These are phyloP conservation scores for Cuculus canorus DNA, from an alignment of 2,797 vertebrate species.

Conservation along the genomic window DNA sequence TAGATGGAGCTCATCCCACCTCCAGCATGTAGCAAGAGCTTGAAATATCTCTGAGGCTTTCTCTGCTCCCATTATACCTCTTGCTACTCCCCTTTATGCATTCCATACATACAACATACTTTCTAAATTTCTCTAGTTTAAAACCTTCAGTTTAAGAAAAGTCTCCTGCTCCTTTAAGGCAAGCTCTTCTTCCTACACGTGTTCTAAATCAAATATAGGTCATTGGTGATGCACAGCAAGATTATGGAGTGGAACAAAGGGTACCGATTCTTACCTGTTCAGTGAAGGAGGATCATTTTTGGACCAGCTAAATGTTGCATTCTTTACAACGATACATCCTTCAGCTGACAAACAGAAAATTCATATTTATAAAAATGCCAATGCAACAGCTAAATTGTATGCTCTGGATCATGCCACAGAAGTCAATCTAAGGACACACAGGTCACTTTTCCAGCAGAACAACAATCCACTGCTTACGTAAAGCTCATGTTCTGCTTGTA, in stretches of 20 bases:
- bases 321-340: conserved; percentile 81
- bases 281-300: conserved; percentile 83
- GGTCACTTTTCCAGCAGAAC: background rate
- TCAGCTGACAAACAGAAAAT: conserved; percentile 73
- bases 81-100: too few species aligned
- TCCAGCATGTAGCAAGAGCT: background rate
- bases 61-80: background rate
- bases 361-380: background rate
- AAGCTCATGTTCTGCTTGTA: background rate
- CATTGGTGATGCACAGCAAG: background rate
- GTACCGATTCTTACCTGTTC: conserved; percentile 78
- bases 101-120: background rate
- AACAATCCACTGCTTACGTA: background rate
- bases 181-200: background rate
- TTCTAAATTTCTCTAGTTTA: background rate
- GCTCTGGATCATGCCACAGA: background rate
- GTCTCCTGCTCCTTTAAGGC: background rate
- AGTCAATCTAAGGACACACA: background rate
- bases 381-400: background rate
- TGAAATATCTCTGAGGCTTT: background rate
- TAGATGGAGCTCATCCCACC: conserved; percentile 24
- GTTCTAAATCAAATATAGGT: background rate
- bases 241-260: background rate
- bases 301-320: conserved; percentile 92
- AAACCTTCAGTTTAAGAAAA: accelerated